A percentile compares a stretch with the other conserved stretches of the same genome.
These are phyloP conservation scores for Chloroceryle amazona DNA, from an alignment of 2,797 vertebrate species.

Conservation along the genomic window DNA sequence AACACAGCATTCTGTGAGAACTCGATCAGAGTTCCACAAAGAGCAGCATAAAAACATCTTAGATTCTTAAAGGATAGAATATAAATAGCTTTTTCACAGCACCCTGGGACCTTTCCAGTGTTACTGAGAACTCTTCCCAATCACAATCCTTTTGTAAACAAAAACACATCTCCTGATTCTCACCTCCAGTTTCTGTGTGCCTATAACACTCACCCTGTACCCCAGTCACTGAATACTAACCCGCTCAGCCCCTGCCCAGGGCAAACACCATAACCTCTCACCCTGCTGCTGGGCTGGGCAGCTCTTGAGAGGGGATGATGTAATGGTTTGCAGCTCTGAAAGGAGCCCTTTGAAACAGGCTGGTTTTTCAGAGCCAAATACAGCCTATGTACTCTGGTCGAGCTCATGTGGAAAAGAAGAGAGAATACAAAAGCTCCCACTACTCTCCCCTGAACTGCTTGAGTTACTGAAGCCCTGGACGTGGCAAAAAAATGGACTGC, in stretches of 20 bases:
- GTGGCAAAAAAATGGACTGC: not conserved
- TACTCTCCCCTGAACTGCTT: not conserved
- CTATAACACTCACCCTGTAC: not conserved
- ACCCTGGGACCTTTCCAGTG: not conserved
- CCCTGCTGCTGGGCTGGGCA: not conserved
- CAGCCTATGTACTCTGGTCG: not conserved
- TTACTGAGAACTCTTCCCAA: not conserved
- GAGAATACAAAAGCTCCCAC: not conserved
- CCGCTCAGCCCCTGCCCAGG: not conserved
- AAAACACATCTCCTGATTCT: not conserved
- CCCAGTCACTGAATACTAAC: not conserved
- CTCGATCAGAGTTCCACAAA: not conserved
- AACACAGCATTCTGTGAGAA: not conserved
- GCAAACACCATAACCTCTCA: too few relatives aligned
- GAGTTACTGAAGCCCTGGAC: not conserved
- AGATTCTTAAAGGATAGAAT: not conserved
- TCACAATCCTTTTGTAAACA: not conserved
- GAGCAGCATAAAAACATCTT: not conserved
- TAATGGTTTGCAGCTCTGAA: not conserved
- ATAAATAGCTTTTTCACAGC: not conserved
- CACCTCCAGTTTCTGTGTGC: not conserved
- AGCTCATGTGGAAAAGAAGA: not conserved
- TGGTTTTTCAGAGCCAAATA: not conserved
- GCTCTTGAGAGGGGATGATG: not conserved
- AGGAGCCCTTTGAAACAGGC: not conserved